Evolutionary conservation across 92 coral and sea anemone species (phyloP).

Genomic region (Porites lobata): DNA sequence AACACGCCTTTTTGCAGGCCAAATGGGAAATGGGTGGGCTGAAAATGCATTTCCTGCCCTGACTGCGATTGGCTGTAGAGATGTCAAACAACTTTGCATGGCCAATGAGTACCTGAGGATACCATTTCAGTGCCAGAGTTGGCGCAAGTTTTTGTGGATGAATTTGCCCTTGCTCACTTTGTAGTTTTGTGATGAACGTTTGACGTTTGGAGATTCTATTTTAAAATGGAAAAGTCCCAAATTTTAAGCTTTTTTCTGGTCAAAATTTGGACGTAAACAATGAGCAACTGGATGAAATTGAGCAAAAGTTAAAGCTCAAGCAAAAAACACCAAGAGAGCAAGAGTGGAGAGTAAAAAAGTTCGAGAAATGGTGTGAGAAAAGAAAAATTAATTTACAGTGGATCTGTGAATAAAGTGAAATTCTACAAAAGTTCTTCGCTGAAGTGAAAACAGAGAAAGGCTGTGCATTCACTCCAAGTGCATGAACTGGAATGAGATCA

Average conservation of each 20-base stretch:
- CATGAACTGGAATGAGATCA: no score
- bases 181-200: neutral
- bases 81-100: conserved; percentile 11
- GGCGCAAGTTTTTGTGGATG: neutral
- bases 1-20: neutral
- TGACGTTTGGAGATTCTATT: neutral
- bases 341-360: no score
- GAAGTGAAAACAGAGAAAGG: no score
- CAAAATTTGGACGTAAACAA: conserved; percentile 8
- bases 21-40: neutral
- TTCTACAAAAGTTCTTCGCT: no score
- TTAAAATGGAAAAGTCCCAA: conserved; percentile 25
- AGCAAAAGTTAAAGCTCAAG: conserved; percentile 39
- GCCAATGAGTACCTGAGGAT: conserved; percentile 26
- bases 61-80: neutral
- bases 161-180: conserved; percentile 31
- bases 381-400: no score
- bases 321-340: conserved; percentile 27
- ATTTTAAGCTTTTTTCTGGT: conserved; percentile 23
- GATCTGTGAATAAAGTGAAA: no score
- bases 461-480: no score
- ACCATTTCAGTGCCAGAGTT: conserved; percentile 1
- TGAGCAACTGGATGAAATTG: conserved; percentile 32
- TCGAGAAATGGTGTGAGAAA: no score
- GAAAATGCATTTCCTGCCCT: conserved; percentile 10